These are phyloP conservation scores for Drosophila azteca DNA, from an alignment of 1,140 invertebrate species.

Conservation along the genomic window DNA sequence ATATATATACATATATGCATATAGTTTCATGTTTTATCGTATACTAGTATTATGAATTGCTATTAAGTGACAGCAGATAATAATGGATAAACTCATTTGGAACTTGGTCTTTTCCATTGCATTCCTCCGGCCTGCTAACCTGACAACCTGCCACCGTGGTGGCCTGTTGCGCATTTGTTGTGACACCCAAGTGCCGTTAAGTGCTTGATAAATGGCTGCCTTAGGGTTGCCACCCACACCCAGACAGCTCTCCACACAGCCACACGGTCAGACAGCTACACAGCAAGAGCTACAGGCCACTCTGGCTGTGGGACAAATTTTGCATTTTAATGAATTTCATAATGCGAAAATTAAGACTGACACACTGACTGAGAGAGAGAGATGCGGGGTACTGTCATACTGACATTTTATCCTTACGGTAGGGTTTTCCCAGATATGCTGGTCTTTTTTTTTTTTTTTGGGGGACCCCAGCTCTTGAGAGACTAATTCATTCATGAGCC, in stretches of 20 bases:
- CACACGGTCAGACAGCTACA: conserved; percentile 8
- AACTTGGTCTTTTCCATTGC: background rate
- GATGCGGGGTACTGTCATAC: conserved; percentile 22
- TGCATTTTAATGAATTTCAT: conserved; percentile 78
- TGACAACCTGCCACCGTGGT: background rate
- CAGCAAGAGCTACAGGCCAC: conserved; percentile 31
- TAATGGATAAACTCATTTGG: background rate
- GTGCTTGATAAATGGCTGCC: conserved; percentile 31
- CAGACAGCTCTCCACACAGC: conserved; percentile 2
- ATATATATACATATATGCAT: no score
- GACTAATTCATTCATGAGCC: conserved; percentile 64
- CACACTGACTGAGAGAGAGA: no score
- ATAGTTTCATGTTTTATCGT: no score
- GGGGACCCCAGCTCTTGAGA: background rate
- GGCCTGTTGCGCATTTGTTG: conserved; percentile 14
- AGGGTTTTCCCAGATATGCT: conserved; percentile 11
- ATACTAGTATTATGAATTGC: background rate
- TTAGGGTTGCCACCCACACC: background rate
- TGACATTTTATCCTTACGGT: conserved; percentile 22
- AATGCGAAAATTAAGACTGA: conserved; percentile 74
- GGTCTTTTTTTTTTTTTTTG: background rate
- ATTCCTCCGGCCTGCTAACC: no score
- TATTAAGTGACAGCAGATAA: background rate
- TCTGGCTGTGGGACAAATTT: conserved; percentile 64
- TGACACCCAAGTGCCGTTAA: conserved; percentile 61